Evolutionary conservation across 2,888 invertebrate genomes (phyloP), one percentile per base, ranked within the genome.

Genomic region (Crossocerus cetratus): DNA sequence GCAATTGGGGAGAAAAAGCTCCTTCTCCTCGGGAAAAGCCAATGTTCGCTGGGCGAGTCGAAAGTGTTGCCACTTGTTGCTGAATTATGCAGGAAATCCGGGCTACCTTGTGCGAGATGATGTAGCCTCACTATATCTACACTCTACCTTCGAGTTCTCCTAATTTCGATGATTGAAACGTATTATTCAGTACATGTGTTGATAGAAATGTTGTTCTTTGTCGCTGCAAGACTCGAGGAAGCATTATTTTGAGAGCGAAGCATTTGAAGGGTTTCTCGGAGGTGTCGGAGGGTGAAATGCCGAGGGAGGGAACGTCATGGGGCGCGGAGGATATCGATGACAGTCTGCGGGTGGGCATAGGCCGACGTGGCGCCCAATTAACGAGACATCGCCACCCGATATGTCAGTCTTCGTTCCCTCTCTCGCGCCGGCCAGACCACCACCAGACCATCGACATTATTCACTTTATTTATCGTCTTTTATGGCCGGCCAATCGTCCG

Each of bases 311-410:
- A 32, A 32, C 32, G 11, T 32, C 5, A 32, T 32, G 32, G 32
- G 4, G n/a, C n/a, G n/a, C n/a, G n/a, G n/a, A n/a, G n/a, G 32
- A 32, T 59, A 59, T 59, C 58, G 58, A 65, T 57, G 65, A 49
- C 55, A 63, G 32, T 22, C 23, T 55, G 55, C 21, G 23, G 56
- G 23, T 32, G 56, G 23, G n/a, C 71, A 44, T 23, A 54, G 69
- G 66, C 53, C 76, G 73, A 72, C 70, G 60, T 60, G 76, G 69
- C 77, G 78, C 74, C 79, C 79, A 79, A 80, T 82, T 79, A 82
- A 78, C 75, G 60, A 71, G 71, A 74, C 80, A 59, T 71, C 66
- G 78, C 77, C 80, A 76, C 76, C 79, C 74, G 22, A 18, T 55
- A 55, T 21, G 55, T 22, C 55, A 55, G 14, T 55, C 22, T 13